These are phyloP conservation scores for Temnothorax ravouxi DNA, from an alignment of 2,888 invertebrate genomes.

Conservation along the genomic window DNA sequence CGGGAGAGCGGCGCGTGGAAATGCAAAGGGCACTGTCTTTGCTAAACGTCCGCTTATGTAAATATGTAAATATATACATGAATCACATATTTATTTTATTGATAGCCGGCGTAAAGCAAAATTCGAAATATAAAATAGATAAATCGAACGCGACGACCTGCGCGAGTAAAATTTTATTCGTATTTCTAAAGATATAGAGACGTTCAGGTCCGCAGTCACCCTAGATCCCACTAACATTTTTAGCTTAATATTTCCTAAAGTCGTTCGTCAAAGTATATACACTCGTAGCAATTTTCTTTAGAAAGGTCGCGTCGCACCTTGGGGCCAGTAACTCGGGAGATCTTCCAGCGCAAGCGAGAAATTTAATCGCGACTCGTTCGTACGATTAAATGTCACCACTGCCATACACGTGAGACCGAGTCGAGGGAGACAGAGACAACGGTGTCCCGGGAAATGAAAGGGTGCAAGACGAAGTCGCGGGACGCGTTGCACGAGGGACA, in stretches of 20 bases:
- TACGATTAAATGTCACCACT: conserved; percentile 74
- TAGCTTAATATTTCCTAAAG: conserved; percentile 30
- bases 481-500: conserved; percentile 33
- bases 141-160: background rate
- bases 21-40: conserved; percentile 11
- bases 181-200: background rate
- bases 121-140: background rate
- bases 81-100: conserved; percentile 2
- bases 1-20: background rate
- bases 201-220: background rate
- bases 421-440: conserved; percentile 40
- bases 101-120: background rate
- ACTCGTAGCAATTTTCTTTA: conserved; percentile 41
- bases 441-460: conserved; percentile 50
- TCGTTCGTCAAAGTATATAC: conserved; percentile 33
- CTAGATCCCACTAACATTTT: conserved; percentile 15
- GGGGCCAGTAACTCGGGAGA: conserved; percentile 54
- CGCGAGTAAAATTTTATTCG: background rate
- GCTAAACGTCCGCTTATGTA: background rate
- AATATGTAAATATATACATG: background rate
- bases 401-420: conserved; percentile 62
- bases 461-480: conserved; percentile 55
- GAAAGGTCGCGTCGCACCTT: conserved; percentile 45
- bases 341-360: conserved; percentile 62
- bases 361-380: conserved; percentile 75